Conservation (phyloP, 2,888 invertebrate genomes). For the Cinara cedri region DNA sequence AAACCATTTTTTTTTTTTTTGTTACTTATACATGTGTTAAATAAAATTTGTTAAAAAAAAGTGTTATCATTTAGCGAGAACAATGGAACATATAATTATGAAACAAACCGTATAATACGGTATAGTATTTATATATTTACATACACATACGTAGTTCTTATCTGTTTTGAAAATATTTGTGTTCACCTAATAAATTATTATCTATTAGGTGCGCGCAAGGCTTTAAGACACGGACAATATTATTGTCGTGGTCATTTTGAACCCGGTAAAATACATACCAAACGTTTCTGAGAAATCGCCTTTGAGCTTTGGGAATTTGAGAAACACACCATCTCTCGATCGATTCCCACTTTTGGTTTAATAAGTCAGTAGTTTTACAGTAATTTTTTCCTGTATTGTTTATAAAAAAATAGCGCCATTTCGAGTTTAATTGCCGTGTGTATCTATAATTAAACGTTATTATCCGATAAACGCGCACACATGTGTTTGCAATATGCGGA, state of each 20-base stretch:
- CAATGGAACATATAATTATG: neutral
- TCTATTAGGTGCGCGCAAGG: no score
- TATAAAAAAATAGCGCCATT: no score
- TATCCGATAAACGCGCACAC: neutral
- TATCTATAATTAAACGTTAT: slow-evolving; percentile 4
- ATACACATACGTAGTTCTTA: no score
- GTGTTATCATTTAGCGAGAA: neutral
- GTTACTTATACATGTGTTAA: neutral
- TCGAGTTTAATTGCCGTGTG: neutral
- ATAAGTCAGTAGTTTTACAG: neutral
- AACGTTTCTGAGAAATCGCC: neutral
- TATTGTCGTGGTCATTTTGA: neutral
- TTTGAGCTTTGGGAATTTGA: no score
- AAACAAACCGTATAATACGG: no score
- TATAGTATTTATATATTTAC: no score
- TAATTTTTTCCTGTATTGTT: neutral
- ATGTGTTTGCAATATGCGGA: slow-evolving; percentile 9
- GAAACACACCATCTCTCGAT: no score
- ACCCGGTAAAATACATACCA: neutral
- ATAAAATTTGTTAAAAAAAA: slow-evolving; percentile 1
- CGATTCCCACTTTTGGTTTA: no score
- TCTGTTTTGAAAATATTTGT: neutral
- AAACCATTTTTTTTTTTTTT: neutral
- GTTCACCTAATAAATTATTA: neutral
- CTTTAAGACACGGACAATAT: no score